Conservation (phyloP, 2,888 invertebrate genomes). For the Drosophila demipolita region DNA sequence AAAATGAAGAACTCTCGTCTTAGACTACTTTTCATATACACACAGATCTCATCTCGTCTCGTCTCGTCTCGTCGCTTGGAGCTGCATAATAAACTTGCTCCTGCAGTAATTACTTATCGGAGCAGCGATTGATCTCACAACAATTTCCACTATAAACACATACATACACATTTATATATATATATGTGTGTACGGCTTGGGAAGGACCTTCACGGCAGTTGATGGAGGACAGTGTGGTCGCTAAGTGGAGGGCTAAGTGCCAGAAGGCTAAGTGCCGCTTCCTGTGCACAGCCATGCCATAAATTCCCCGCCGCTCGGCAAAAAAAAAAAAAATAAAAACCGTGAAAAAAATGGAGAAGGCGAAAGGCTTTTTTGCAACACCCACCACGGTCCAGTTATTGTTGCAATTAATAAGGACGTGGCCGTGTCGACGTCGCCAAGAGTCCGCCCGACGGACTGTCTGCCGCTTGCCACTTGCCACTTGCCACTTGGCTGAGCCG, state of each 20-base stretch:
- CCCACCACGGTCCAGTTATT: slow-evolving; percentile 61
- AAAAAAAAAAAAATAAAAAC: neutral
- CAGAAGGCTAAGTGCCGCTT: slow-evolving; percentile 78
- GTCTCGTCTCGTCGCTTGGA: neutral
- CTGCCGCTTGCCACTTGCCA: slow-evolving; percentile 35
- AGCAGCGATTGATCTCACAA: slow-evolving; percentile 35
- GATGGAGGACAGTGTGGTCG: slow-evolving; percentile 31
- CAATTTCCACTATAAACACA: neutral
- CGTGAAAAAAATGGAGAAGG: neutral
- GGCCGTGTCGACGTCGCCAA: slow-evolving; percentile 39
- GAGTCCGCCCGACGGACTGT: slow-evolving; percentile 30
- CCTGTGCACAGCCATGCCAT: slow-evolving; percentile 67
- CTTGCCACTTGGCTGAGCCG: slow-evolving; percentile 62
- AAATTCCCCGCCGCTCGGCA: slow-evolving; percentile 53
- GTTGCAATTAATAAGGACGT: slow-evolving; percentile 76
- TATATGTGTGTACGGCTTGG: neutral
- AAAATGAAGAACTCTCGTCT: slow-evolving; percentile 50
- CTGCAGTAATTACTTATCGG: slow-evolving; percentile 56
- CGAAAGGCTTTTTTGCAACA: slow-evolving; percentile 52
- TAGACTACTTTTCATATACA: slow-evolving; percentile 54
- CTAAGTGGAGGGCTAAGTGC: slow-evolving; percentile 61
- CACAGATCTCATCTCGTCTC: too few species aligned
- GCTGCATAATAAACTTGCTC: slow-evolving; percentile 17
- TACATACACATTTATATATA: neutral
- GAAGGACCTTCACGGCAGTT: slow-evolving; percentile 7